A percentile compares a stretch with the other conserved stretches of the same genome.
These are phyloP conservation scores for Brachyhypopomus occidentalis DNA, from an alignment of 2,113 vertebrate genomes.

Conservation along the genomic window DNA sequence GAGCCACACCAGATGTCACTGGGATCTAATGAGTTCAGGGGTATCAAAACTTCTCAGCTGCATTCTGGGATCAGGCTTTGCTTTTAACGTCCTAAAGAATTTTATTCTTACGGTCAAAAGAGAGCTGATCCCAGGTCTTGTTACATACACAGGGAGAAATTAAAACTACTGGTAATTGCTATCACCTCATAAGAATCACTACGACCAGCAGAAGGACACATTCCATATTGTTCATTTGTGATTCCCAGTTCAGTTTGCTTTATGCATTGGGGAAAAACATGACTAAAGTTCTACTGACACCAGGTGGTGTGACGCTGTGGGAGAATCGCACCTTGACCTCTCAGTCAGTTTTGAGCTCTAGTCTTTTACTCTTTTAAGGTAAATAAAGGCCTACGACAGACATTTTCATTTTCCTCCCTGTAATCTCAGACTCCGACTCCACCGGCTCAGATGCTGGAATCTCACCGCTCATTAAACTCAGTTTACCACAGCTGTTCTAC, in stretches of 20 bases:
- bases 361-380: background rate
- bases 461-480: background rate
- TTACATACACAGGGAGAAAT: background rate
- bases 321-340: background rate
- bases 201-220: background rate
- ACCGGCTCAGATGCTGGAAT: background rate
- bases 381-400: background rate
- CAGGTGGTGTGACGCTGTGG: background rate
- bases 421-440: background rate
- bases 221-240: background rate
- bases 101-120: background rate
- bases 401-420: background rate
- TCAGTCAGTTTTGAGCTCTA: background rate
- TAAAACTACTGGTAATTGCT: background rate
- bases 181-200: background rate
- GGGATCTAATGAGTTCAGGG: background rate
- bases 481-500: constrained; percentile 8
- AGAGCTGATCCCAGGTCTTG: background rate
- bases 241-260: background rate
- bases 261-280: background rate
- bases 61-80: background rate
- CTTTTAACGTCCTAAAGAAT: background rate
- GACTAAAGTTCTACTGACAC: background rate
- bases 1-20: background rate
- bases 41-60: constrained; percentile 8